Conservation (phyloP, 2,888 invertebrate genomes). For the Arenicola marina region DNA sequence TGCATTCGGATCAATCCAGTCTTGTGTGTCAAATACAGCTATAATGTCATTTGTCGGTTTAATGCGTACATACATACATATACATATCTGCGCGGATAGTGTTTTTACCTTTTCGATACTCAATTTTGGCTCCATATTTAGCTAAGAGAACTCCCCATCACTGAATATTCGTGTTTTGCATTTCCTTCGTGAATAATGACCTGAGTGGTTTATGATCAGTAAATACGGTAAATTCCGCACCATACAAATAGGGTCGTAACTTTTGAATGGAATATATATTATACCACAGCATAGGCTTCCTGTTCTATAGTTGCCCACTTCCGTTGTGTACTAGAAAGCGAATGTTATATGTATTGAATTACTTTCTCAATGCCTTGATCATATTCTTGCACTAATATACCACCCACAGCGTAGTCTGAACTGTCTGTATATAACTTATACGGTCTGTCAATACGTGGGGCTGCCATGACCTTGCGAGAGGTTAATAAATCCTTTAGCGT, state of each 20-base stretch:
- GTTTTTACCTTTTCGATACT: constrained; percentile 1
- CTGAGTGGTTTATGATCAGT: constrained; percentile 3
- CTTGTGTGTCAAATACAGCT: background rate
- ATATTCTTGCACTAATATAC: background rate
- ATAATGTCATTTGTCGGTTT: background rate
- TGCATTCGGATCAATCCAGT: background rate
- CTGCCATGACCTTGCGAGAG: background rate
- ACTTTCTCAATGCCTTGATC: background rate
- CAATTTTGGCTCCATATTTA: constrained; percentile 1
- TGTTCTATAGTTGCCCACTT: constrained; percentile 3
- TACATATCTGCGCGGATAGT: constrained; percentile 4
- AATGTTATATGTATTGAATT: constrained; percentile 2
- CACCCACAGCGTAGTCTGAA: background rate
- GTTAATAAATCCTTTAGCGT: background rate
- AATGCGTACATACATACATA: background rate
- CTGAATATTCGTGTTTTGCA: too few relatives aligned
- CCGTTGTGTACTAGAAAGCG: background rate
- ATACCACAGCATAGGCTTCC: constrained; percentile 4
- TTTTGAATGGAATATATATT: background rate
- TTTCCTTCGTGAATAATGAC: constrained; percentile 3
- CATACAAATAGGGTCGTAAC: background rate
- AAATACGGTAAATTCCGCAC: constrained; percentile 1
- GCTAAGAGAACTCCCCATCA: constrained; percentile 5
- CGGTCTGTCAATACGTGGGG: background rate
- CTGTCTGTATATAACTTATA: background rate